Evolutionary conservation across 1,140 invertebrate genomes (phyloP).

Genomic region (Zaprionus capensis): DNA sequence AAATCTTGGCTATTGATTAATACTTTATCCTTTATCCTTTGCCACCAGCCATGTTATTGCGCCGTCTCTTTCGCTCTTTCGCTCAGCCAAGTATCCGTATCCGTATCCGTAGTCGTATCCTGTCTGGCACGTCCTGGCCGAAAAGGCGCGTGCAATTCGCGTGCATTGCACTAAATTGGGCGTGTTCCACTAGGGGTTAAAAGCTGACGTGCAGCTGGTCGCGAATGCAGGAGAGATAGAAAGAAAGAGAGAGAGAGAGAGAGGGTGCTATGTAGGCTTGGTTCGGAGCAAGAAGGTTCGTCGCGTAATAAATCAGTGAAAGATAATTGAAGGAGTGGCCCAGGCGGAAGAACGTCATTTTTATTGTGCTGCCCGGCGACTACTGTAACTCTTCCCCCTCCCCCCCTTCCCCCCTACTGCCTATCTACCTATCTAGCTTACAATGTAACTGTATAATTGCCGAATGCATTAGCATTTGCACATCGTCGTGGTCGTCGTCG

Average conservation of each 20-base stretch:
- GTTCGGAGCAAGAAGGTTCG: slow-evolving; percentile 22
- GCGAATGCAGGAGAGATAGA: not conserved
- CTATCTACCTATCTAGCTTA: not conserved
- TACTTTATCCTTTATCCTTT: not conserved
- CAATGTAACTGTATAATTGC: slow-evolving; percentile 11
- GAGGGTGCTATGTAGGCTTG: slow-evolving; percentile 27
- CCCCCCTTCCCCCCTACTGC: not conserved
- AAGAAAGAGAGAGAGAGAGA: not conserved
- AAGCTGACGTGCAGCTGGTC: slow-evolving; percentile 26
- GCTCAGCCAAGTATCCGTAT: not conserved
- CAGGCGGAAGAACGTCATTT: slow-evolving; percentile 36
- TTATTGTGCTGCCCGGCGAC: slow-evolving; percentile 22
- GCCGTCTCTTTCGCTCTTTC: not conserved
- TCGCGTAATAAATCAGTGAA: slow-evolving; percentile 50
- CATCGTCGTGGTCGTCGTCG: not conserved
- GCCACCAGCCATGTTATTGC: slow-evolving; percentile 13
- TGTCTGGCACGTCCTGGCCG: slow-evolving; percentile 10
- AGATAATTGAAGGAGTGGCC: slow-evolving; percentile 46
- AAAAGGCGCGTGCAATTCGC: slow-evolving; percentile 32
- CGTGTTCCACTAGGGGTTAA: slow-evolving; percentile 35
- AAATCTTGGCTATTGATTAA: slow-evolving; percentile 18
- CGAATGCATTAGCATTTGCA: slow-evolving; percentile 1
- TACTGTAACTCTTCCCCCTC: not conserved
- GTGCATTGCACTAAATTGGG: slow-evolving; percentile 36
- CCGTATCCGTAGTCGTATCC: slow-evolving; percentile 2